phyloP scores from a whole-genome alignment of 2,797 vertebrate genomes.

The Gymnothorax reevesii region DNA sequence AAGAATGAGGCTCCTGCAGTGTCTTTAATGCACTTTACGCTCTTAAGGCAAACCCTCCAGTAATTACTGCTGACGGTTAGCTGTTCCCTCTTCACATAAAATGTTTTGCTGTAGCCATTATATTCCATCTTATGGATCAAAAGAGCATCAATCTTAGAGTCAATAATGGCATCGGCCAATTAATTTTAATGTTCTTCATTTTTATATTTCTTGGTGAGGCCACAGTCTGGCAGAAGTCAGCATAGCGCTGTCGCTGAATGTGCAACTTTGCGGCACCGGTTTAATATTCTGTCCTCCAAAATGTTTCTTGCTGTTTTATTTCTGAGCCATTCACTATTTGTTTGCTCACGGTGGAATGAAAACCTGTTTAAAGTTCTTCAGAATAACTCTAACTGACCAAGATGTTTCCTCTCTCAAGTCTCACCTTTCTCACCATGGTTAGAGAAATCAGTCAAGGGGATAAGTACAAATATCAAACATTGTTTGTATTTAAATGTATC shows the following conservation, averaged over 20 bases:
- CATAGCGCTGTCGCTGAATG: background rate
- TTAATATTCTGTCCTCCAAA: background rate
- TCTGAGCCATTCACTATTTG: background rate
- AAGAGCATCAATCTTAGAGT: background rate
- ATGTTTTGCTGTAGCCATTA: background rate
- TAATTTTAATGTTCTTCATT: background rate
- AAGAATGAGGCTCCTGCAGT: background rate
- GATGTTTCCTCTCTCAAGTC: background rate
- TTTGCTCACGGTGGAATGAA: background rate
- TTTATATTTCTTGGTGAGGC: background rate
- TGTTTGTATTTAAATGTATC: background rate
- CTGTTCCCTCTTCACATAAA: background rate
- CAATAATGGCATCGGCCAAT: background rate
- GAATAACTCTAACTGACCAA: background rate
- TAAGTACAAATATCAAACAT: conserved; percentile 21
- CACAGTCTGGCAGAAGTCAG: conserved; percentile 1
- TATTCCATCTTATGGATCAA: conserved; percentile 17
- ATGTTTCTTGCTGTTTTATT: background rate
- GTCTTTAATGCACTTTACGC: background rate
- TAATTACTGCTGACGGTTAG: conserved; percentile 7
- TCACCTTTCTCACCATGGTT: conserved; percentile 5
- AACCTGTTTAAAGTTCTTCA: background rate
- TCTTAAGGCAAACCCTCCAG: background rate
- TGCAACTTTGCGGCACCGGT: background rate
- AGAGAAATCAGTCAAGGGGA: background rate